phyloP scores from a whole-genome alignment of 2,888 invertebrate species.

The Linhomoeus sp. region DNA sequence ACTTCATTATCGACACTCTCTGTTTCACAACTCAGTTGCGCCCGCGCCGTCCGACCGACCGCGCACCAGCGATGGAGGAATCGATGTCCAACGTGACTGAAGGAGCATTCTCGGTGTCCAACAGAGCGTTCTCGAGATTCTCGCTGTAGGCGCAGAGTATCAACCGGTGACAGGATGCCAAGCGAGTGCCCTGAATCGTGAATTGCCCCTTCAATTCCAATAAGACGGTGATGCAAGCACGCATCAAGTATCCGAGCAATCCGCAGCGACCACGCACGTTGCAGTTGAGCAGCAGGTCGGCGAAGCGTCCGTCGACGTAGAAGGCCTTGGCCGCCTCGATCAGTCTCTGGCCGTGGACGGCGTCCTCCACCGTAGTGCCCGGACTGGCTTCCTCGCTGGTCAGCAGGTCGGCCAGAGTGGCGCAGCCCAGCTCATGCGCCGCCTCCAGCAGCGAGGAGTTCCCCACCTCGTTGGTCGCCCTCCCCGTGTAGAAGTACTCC shows the following conservation, averaged over 20 bases:
- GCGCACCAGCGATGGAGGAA: too few relatives aligned
- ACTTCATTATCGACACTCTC: too few relatives aligned
- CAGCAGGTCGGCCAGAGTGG: background rate
- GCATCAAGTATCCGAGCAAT: too few relatives aligned
- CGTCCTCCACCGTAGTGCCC: constrained; percentile 4
- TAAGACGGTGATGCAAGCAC: too few relatives aligned
- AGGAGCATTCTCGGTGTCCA: constrained; percentile 1
- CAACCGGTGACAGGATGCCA: constrained; percentile 8
- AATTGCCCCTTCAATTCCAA: too few relatives aligned
- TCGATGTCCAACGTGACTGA: constrained; percentile 3
- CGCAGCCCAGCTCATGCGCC: constrained; percentile 1
- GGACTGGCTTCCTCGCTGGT: background rate
- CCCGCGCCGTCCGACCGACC: too few relatives aligned
- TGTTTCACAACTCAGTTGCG: too few relatives aligned
- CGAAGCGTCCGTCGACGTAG: constrained; percentile 8
- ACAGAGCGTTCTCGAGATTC: constrained; percentile 8
- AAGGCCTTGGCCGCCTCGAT: constrained; percentile 7
- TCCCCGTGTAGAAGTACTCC: constrained; percentile 11
- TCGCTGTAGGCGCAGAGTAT: constrained; percentile 9
- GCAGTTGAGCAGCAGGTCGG: constrained; percentile 9
- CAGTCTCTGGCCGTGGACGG: constrained; percentile 7
- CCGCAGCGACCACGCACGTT: constrained; percentile 1
- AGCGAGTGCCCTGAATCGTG: constrained; percentile 2
- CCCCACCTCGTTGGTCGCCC: background rate
- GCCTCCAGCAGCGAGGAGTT: background rate